These are phyloP conservation scores for Chrysina gloriosa DNA, from an alignment of 2,888 invertebrate genomes.

Conservation along the genomic window DNA sequence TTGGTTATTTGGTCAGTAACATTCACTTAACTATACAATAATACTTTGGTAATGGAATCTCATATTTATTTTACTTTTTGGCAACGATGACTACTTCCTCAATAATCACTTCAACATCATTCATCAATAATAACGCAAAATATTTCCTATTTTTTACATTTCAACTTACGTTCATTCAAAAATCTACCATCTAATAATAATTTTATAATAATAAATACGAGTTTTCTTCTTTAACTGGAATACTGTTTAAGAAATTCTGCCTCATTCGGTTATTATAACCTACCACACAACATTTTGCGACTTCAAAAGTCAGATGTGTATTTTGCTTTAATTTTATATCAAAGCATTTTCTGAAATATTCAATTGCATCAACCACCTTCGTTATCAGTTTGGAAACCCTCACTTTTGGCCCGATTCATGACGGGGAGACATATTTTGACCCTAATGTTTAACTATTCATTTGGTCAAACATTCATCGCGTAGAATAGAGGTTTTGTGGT, in stretches of 20 bases:
- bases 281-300: conserved; percentile 49
- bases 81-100: conserved; percentile 57
- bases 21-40: conserved; percentile 53
- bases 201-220: conserved; percentile 41
- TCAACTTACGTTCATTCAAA: conserved; percentile 19
- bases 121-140: conserved; percentile 38
- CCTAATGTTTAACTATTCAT: conserved; percentile 67
- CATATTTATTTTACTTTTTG: conserved; percentile 52
- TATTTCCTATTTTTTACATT: conserved; percentile 33
- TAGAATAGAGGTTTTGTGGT: conserved; percentile 75
- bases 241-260: conserved; percentile 58
- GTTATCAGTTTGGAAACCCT: conserved; percentile 22
- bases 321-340: conserved; percentile 28
- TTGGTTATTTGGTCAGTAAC: conserved; percentile 53
- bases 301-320: conserved; percentile 5
- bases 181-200: conserved; percentile 33
- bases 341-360: not conserved
- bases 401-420: conserved; percentile 14
- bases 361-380: conserved; percentile 17
- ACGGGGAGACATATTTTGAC: conserved; percentile 45
- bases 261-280: conserved; percentile 63
- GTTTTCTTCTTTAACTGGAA: conserved; percentile 41
- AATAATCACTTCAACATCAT: conserved; percentile 45
- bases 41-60: conserved; percentile 60
- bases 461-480: conserved; percentile 88